A percentile compares a stretch with the other conserved stretches of the same genome.
Evolutionary conservation across 1,140 invertebrate species (phyloP).

Genomic region (Diplogasteroides magnus): DNA sequence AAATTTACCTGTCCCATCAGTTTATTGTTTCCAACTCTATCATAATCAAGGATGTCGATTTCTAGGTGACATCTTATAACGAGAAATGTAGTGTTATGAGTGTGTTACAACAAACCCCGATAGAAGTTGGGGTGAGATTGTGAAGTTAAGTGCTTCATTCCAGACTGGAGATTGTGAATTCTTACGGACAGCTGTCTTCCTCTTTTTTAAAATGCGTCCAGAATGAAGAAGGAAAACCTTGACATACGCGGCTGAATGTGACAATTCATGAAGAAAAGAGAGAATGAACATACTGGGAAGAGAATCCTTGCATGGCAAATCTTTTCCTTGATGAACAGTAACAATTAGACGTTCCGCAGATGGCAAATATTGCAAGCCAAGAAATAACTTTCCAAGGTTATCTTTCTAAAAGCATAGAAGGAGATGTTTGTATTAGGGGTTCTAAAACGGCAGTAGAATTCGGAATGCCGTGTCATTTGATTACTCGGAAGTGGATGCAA

Average conservation of each 20-base stretch:
- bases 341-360: neutral
- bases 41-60: neutral
- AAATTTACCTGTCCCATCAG: neutral
- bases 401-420: neutral
- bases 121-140: neutral
- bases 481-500: neutral
- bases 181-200: neutral
- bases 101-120: neutral
- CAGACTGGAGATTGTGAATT: neutral
- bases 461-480: too few species aligned
- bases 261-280: neutral
- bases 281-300: neutral
- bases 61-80: neutral
- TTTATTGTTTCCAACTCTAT: neutral
- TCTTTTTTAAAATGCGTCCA: neutral
- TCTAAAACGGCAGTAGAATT: too few species aligned
- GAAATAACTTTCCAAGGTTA: neutral
- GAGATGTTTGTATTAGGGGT: too few species aligned
- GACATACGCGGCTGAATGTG: neutral
- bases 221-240: neutral
- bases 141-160: neutral
- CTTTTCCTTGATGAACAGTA: neutral
- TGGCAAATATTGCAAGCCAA: neutral
- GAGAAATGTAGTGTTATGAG: neutral
- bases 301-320: neutral